These are phyloP conservation scores for Irena cyanogastra DNA, from an alignment of 2,113 vertebrate species.

Conservation along the genomic window DNA sequence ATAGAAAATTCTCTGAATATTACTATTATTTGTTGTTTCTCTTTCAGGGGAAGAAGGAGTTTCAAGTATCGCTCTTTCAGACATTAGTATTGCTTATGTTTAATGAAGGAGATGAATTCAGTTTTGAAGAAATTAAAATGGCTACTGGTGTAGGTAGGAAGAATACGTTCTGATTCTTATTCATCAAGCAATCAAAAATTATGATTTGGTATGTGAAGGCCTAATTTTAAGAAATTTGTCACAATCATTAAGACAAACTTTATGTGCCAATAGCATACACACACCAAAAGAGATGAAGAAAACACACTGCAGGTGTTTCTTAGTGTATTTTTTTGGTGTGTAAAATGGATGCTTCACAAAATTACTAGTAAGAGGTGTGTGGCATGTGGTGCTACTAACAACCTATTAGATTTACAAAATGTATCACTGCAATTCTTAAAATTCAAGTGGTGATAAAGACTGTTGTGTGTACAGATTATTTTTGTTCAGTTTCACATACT, in stretches of 20 bases:
- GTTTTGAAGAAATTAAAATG: conserved; percentile 78
- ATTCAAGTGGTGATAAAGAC: background rate
- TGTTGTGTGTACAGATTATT: background rate
- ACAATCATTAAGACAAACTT: background rate
- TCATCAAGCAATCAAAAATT: background rate
- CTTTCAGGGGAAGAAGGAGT: conserved; percentile 79
- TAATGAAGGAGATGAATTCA: conserved; percentile 80
- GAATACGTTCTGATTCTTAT: background rate
- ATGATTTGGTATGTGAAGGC: background rate
- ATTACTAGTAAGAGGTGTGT: background rate
- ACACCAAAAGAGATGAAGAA: background rate
- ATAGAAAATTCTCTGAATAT: background rate
- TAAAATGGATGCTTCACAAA: background rate
- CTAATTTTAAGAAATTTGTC: background rate
- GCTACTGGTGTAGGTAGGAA: conserved; percentile 79
- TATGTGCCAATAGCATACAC: background rate
- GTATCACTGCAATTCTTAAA: background rate
- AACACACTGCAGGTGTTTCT: background rate
- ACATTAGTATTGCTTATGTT: conserved; percentile 83
- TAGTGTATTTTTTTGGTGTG: background rate
- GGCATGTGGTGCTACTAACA: background rate
- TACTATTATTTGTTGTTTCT: background rate
- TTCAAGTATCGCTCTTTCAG: conserved; percentile 82
- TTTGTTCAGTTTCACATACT: background rate
- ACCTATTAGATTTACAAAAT: background rate